Percentiles rank a stretch among this genome's conserved stretches.
These are phyloP conservation scores for Anas platyrhynchos DNA, from an alignment of 2,113 vertebrate genomes.

Conservation along the genomic window DNA sequence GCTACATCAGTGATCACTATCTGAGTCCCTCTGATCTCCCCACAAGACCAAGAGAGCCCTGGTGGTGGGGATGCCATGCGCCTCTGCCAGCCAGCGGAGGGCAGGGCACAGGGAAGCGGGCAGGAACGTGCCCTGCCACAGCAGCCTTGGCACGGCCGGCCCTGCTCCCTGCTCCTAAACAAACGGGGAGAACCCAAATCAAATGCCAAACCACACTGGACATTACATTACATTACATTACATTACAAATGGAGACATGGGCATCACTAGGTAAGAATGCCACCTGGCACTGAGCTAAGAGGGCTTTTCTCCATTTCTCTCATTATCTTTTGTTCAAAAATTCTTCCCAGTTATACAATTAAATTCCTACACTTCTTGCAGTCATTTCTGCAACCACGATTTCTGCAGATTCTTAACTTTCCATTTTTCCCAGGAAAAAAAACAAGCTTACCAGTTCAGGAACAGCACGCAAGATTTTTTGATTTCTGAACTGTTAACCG, in stretches of 20 bases:
- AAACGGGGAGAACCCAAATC: neutral
- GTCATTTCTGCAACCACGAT: neutral
- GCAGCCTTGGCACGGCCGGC: neutral
- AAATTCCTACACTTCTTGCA: neutral
- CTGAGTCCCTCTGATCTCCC: constrained; percentile 9
- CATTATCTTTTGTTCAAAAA: neutral
- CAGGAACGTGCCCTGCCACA: neutral
- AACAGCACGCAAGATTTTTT: neutral
- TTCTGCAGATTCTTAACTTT: neutral
- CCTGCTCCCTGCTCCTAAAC: accelerated
- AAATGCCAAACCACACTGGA: neutral
- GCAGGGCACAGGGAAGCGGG: neutral
- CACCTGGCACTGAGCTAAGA: neutral
- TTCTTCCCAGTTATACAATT: neutral
- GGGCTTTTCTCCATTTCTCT: neutral
- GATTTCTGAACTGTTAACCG: neutral
- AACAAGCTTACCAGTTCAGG: neutral
- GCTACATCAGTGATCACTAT: neutral
- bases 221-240: neutral
- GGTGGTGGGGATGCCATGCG: accelerated
- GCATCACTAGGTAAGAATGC: neutral
- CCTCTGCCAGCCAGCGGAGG: accelerated
- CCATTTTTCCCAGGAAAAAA: neutral
- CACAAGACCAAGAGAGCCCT: neutral
- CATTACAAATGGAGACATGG: neutral